phyloP scores from a whole-genome alignment of 2,113 vertebrate species.

The Sciurus niger region DNA sequence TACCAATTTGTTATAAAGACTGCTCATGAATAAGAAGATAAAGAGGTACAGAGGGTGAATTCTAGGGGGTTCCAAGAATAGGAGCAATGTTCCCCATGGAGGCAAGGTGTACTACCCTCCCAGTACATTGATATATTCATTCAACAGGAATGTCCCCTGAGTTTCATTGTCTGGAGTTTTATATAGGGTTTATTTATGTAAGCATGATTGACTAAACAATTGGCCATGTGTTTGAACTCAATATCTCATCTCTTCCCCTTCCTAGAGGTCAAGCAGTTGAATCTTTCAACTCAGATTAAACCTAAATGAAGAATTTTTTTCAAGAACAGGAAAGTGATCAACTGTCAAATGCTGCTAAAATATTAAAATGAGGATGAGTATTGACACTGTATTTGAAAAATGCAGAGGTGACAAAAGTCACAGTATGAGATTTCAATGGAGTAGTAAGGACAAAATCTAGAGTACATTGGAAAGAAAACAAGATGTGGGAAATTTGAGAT shows the following conservation, averaged over 20 bases:
- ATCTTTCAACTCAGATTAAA: background rate
- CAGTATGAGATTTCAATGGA: background rate
- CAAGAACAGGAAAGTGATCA: background rate
- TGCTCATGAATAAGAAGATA: background rate
- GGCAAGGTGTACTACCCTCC: background rate
- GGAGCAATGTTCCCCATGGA: background rate
- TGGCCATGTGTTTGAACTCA: background rate
- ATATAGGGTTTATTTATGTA: background rate
- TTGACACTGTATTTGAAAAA: background rate
- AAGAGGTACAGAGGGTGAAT: background rate
- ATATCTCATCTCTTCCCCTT: background rate
- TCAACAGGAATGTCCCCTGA: background rate
- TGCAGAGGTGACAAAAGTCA: background rate
- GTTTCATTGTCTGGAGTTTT: background rate
- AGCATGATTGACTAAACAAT: background rate
- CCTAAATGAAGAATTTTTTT: background rate
- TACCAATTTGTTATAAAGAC: background rate
- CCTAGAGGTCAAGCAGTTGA: background rate
- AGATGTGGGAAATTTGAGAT: background rate
- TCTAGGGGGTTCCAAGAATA: background rate
- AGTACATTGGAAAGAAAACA: background rate
- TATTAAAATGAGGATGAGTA: background rate
- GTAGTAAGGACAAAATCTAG: background rate
- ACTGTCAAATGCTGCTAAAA: background rate
- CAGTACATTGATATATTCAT: background rate